Base-by-base conservation (phyloP, 2,797 vertebrate species). In the Hydrolagus colliei region DNA sequence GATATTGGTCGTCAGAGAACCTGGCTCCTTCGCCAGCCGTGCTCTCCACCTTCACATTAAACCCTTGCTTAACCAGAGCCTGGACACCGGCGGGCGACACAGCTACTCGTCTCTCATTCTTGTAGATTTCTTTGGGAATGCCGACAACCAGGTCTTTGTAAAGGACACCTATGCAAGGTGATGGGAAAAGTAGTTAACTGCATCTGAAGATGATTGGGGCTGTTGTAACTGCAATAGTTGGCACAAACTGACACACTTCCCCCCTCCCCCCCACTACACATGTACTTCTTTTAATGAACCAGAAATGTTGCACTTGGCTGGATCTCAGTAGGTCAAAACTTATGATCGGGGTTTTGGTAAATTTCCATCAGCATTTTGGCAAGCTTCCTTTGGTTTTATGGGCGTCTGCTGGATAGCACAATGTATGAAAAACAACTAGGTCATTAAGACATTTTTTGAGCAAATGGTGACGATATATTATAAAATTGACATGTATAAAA, bases 1-100 rank as follows among this genome's bases (percentile, higher is more conserved):
- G 88, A 87, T 93, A 93, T 52, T 93, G 91, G 84, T 93, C 90
- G 87, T 96, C 93, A 0, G 91, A 94, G 89, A 96, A 93, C 88
- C 95, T 92, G 0, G 92, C 91, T 65, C 92, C 92, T 5, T 94
- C 90, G 11, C 93, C 94, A 10, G 93, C 92, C 16, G 95, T 92
- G 0, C 88, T 89, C 90, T 95, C 91, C 88, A 94, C 92, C 89
- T 94, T 89, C 63, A 94, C 91, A n/a, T 86, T 88, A 88, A 96
- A 93, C 82, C 92, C 92, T 89, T 93, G 91, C 88, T 96, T 95
- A 88, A 95, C 90, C 88, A 94, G 87, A 1, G 89, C 88, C 90
- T 94, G 89, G 68, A 93, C 91, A 1, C 89, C 92, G 0, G 86
- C 91, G 0, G 93, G 92, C 13, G 92, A 94, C 87, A 93, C 84